Conservation (phyloP, 2,113 vertebrate species). For the Platichthys stellatus region DNA sequence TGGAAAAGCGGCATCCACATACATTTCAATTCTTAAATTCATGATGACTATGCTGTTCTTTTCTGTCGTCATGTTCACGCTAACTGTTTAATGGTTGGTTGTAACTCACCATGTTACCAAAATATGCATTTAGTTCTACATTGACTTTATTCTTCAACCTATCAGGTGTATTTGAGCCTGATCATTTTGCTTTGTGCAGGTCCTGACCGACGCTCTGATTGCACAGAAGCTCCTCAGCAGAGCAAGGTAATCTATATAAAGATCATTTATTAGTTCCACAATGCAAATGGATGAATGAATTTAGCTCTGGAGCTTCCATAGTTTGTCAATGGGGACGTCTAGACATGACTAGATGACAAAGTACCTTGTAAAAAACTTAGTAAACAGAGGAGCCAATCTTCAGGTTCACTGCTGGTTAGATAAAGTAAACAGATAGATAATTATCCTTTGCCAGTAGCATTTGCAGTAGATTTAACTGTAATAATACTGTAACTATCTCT, state of each 20-base stretch:
- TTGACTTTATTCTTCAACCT: neutral
- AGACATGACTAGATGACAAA: no score
- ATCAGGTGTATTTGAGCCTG: neutral
- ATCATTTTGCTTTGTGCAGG: constrained; percentile 40
- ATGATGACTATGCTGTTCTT: no score
- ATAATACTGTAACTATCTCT: neutral
- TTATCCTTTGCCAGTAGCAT: no score
- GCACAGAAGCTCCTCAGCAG: constrained; percentile 26
- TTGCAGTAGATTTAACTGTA: neutral
- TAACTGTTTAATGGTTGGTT: no score
- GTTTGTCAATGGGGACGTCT: no score
- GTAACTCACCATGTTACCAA: no score
- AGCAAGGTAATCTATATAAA: constrained; percentile 51
- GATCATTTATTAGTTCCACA: neutral
- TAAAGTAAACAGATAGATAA: neutral
- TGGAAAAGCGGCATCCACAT: no score
- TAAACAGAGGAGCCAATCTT: neutral
- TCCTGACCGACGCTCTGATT: constrained; percentile 46
- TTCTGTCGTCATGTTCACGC: no score
- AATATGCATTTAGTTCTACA: constrained; percentile 1
- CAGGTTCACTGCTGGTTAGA: neutral
- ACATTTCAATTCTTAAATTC: no score
- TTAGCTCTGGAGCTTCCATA: no score
- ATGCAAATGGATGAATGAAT: neutral
- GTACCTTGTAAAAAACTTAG: neutral